phyloP scores from a whole-genome alignment of 2,797 vertebrate species.

The Margarornis squamiger region DNA sequence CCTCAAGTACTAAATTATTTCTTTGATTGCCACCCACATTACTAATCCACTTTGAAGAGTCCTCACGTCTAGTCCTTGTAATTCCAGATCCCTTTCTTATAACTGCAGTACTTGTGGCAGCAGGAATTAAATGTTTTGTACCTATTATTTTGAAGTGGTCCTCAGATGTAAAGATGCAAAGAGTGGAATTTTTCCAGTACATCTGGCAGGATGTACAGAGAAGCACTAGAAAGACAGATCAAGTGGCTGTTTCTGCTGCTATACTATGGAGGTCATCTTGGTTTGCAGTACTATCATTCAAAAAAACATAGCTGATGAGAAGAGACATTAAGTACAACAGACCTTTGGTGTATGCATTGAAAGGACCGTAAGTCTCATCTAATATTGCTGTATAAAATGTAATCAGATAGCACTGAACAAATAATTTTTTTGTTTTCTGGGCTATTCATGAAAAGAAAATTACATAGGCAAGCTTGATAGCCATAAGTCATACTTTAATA shows the following conservation, averaged over 20 bases:
- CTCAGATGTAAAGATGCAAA: not conserved
- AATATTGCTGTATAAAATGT: not conserved
- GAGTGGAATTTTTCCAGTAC: not conserved
- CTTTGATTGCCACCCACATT: not conserved
- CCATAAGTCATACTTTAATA: not conserved
- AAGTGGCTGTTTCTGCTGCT: not conserved
- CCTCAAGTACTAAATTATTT: not conserved
- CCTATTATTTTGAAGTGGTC: not conserved
- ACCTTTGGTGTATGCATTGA: not conserved
- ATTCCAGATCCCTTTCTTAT: not conserved
- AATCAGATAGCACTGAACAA: not conserved
- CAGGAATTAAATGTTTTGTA: slow-evolving; percentile 4
- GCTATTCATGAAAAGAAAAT: not conserved
- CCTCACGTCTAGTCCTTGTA: not conserved
- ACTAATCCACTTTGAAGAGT: not conserved
- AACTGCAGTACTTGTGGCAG: not conserved
- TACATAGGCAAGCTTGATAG: not conserved
- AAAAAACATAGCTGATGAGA: not conserved
- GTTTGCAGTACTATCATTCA: not conserved
- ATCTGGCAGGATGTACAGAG: not conserved
- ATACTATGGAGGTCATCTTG: not conserved
- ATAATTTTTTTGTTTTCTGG: not conserved
- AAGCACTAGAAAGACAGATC: not conserved
- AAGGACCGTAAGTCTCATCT: not conserved
- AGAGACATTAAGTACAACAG: not conserved